A percentile compares a stretch with the other conserved stretches of the same genome.
phyloP scores from a whole-genome alignment of 1,140 invertebrate genomes.

The Hylaeus anthracinus region DNA sequence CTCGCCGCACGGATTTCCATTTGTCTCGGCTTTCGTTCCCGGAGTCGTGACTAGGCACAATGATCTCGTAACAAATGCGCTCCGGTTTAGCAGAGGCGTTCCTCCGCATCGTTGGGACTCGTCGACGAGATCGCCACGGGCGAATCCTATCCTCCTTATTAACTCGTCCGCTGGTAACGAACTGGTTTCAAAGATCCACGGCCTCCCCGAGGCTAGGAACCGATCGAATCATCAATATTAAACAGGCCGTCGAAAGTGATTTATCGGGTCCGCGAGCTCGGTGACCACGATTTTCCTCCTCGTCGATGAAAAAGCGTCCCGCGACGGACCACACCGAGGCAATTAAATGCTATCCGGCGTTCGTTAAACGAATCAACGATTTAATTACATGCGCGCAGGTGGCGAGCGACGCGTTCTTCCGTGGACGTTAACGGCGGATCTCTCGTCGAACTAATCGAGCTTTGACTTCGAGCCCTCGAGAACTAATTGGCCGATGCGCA shows the following conservation, averaged over 20 bases:
- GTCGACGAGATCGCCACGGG: constrained; percentile 25
- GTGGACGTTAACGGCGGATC: background rate
- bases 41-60: constrained; percentile 35
- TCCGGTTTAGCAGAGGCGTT: constrained; percentile 18
- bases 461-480: too few relatives aligned
- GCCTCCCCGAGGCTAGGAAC: background rate
- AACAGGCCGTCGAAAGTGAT: background rate
- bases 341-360: constrained; percentile 28
- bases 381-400: background rate
- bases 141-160: constrained; percentile 35
- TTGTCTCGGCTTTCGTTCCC: constrained; percentile 27
- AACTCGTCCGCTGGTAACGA: constrained; percentile 40
- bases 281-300: background rate
- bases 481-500: too few relatives aligned
- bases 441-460: too few relatives aligned
- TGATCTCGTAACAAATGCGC: constrained; percentile 38
- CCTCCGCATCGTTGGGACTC: background rate
- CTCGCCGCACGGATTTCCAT: constrained; percentile 28
- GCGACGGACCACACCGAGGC: background rate
- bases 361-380: constrained; percentile 10
- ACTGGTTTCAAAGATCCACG: constrained; percentile 9
- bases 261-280: background rate
- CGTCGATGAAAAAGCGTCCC: background rate
- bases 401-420: background rate
- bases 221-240: constrained; percentile 39